phyloP scores from a whole-genome alignment of 2,113 vertebrate species.

The Microtus montanus region DNA sequence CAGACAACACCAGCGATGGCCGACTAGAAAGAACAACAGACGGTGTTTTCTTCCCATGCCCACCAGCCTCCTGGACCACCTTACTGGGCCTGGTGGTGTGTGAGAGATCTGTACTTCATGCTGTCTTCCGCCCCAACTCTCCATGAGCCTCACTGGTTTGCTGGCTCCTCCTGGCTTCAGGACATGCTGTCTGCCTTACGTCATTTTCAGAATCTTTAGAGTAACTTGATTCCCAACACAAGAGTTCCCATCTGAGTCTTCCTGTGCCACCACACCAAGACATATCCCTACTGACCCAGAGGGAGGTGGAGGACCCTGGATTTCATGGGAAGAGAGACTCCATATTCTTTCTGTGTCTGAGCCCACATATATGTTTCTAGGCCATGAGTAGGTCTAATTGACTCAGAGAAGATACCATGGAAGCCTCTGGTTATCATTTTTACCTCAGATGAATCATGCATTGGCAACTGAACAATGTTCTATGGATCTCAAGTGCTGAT shows the following conservation, averaged over 20 bases:
- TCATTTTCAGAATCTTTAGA: not conserved
- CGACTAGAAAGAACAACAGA: not conserved
- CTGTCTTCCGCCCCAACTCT: not conserved
- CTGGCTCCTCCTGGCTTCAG: not conserved
- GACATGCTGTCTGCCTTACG: not conserved
- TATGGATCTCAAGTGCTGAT: not conserved
- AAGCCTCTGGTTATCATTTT: not conserved
- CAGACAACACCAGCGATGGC: not conserved
- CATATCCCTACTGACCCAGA: not conserved
- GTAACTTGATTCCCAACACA: not conserved
- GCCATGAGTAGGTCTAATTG: not conserved
- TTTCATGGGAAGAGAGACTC: not conserved
- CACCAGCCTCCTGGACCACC: not conserved
- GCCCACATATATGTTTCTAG: not conserved
- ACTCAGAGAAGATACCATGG: not conserved
- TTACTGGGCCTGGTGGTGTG: not conserved
- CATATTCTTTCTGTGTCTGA: not conserved
- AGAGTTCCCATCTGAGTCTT: not conserved
- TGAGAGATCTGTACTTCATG: not conserved
- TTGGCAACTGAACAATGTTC: not conserved
- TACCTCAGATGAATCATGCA: not conserved
- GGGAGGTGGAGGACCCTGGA: not conserved
- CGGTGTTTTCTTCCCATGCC: not conserved
- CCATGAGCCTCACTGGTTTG: not conserved
- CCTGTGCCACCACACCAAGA: not conserved